These are phyloP conservation scores for Brachirus orientalis DNA, from an alignment of 2,113 vertebrate species.

Conservation along the genomic window DNA sequence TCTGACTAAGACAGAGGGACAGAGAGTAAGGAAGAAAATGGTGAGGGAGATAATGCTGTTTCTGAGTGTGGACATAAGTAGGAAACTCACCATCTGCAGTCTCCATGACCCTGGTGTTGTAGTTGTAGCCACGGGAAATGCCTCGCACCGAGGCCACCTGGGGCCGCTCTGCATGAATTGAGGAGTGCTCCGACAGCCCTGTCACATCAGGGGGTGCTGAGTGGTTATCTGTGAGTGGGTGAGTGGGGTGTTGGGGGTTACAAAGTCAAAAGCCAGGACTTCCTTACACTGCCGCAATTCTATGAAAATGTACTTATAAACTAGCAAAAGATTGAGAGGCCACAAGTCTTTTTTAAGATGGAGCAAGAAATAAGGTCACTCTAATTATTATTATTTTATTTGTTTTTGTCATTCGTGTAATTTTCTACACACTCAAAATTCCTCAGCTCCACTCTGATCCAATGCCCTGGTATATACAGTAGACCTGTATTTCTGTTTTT, in stretches of 20 bases:
- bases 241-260: slow-evolving; percentile 68
- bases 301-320: slow-evolving; percentile 9
- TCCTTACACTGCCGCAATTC: slow-evolving; percentile 8
- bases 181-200: slow-evolving; percentile 84
- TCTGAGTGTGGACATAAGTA: slow-evolving; percentile 11
- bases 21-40: slow-evolving; percentile 55
- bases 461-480: too few species aligned
- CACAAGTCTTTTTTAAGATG: too few species aligned
- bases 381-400: too few species aligned
- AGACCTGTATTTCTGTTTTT: too few species aligned
- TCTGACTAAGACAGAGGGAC: slow-evolving; percentile 65
- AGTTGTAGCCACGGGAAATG: slow-evolving; percentile 83
- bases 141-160: slow-evolving; percentile 88
- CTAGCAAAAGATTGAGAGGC: too few species aligned
- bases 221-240: slow-evolving; percentile 85
- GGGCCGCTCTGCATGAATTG: slow-evolving; percentile 80
- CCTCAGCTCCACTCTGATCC: too few species aligned
- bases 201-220: slow-evolving; percentile 94
- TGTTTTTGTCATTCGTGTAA: too few species aligned
- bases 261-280: slow-evolving; percentile 58
- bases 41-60: slow-evolving; percentile 21
- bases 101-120: slow-evolving; percentile 86
- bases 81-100: slow-evolving; percentile 92
- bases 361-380: too few species aligned
- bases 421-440: too few species aligned